These are phyloP conservation scores for Crossocerus cetratus DNA, from an alignment of 2,888 invertebrate species.

Conservation along the genomic window DNA sequence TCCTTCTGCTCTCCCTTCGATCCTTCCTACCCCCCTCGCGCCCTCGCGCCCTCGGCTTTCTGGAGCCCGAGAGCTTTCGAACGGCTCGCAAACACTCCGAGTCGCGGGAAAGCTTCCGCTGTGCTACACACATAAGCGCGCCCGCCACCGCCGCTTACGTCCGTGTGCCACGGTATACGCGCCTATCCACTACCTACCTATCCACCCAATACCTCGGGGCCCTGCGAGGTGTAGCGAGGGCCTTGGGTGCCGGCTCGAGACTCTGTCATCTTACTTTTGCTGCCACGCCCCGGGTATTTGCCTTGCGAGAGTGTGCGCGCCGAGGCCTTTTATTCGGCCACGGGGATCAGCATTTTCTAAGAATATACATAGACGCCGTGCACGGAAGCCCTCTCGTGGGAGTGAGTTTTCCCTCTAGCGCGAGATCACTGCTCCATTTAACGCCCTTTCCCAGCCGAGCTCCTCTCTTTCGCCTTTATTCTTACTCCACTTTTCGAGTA, in stretches of 20 bases:
- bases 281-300: slow-evolving; percentile 66
- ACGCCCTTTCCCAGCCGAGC: background rate
- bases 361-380: slow-evolving; percentile 23
- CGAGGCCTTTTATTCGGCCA: slow-evolving; percentile 59
- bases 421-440: background rate
- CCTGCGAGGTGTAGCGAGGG: slow-evolving; percentile 14
- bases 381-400: slow-evolving; percentile 10
- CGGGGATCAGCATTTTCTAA: slow-evolving; percentile 64
- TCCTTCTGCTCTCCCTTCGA: slow-evolving; percentile 59
- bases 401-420: background rate
- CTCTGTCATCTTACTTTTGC: slow-evolving; percentile 66
- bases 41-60: slow-evolving; percentile 48
- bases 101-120: slow-evolving; percentile 59
- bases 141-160: slow-evolving; percentile 1
- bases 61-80: slow-evolving; percentile 74
- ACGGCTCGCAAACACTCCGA: slow-evolving; percentile 75
- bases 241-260: slow-evolving; percentile 23
- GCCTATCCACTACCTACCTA: background rate
- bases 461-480: background rate
- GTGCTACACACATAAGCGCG: slow-evolving; percentile 10
- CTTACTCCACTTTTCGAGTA: slow-evolving; percentile 1
- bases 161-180: background rate
- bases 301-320: slow-evolving; percentile 63
- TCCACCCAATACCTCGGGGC: background rate
- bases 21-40: slow-evolving; percentile 35